phyloP scores from a whole-genome alignment of 2,113 vertebrate genomes.

The Bagarius yarrelli region DNA sequence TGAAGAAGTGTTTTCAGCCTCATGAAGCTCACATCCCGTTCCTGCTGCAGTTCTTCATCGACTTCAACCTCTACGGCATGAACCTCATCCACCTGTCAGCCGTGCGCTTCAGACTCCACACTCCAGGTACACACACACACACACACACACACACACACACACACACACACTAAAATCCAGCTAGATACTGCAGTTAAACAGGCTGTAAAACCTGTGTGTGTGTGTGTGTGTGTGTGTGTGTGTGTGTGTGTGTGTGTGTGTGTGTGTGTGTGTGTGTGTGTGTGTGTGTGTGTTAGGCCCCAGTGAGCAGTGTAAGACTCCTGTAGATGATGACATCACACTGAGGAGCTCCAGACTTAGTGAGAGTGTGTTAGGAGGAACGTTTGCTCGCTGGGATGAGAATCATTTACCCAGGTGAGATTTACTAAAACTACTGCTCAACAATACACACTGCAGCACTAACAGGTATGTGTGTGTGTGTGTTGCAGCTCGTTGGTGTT shows the following conservation, averaged over 20 bases:
- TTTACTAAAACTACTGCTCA: neutral
- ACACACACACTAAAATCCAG: neutral
- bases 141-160: neutral
- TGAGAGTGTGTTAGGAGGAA: constrained; percentile 69
- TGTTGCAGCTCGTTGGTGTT: constrained; percentile 83
- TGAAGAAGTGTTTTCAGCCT: constrained; percentile 97
- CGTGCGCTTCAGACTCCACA: constrained; percentile 87
- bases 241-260: no score
- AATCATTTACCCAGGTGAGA: constrained; percentile 87
- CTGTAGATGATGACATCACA: constrained; percentile 41
- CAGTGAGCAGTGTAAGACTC: constrained; percentile 44
- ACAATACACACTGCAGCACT: neutral
- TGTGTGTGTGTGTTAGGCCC: constrained; percentile 42
- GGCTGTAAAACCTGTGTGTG: no score
- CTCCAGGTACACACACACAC: constrained; percentile 74
- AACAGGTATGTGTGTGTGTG: neutral
- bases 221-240: no score
- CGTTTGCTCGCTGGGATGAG: constrained; percentile 82
- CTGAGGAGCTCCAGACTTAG: constrained; percentile 67
- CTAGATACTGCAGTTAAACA: no score
- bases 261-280: neutral
- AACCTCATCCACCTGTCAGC: constrained; percentile 90
- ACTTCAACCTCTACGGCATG: constrained; percentile 99
- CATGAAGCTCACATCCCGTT: constrained; percentile 97
- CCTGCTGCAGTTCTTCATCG: constrained; percentile 98